Evolutionary conservation across 2,888 invertebrate genomes (phyloP).

Genomic region (Lepidocyrtoides sp.): DNA sequence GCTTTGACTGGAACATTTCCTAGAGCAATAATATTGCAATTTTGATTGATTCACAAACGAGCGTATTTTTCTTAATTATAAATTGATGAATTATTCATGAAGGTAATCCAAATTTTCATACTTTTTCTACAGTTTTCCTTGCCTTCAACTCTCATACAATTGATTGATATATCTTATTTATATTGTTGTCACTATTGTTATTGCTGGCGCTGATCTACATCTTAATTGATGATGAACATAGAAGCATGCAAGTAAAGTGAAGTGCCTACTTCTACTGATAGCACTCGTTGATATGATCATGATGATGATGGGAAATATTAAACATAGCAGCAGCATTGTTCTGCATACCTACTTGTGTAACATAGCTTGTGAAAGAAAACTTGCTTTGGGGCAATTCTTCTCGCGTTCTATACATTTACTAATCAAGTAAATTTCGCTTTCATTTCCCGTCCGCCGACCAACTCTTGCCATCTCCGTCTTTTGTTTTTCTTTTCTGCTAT

Average conservation of each 20-base stretch:
- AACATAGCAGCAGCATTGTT: background rate
- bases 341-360: background rate
- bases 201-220: background rate
- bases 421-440: constrained; percentile 79
- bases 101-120: background rate
- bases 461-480: background rate
- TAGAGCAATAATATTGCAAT: too few relatives aligned
- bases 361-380: constrained; percentile 37
- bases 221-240: background rate
- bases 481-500: constrained; percentile 1
- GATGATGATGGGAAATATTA: background rate
- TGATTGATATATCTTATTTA: background rate
- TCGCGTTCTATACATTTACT: constrained; percentile 3
- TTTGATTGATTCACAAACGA: too few relatives aligned
- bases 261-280: background rate
- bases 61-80: too few relatives aligned
- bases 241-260: background rate
- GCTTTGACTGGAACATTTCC: too few relatives aligned
- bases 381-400: constrained; percentile 18
- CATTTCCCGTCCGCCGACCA: constrained; percentile 71
- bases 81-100: too few relatives aligned
- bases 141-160: background rate
- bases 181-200: constrained; percentile 14
- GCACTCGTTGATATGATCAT: background rate
- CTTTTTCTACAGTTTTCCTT: background rate